Evolutionary conservation across 2,113 vertebrate genomes (phyloP).

Genomic region (Heterotis niloticus): DNA sequence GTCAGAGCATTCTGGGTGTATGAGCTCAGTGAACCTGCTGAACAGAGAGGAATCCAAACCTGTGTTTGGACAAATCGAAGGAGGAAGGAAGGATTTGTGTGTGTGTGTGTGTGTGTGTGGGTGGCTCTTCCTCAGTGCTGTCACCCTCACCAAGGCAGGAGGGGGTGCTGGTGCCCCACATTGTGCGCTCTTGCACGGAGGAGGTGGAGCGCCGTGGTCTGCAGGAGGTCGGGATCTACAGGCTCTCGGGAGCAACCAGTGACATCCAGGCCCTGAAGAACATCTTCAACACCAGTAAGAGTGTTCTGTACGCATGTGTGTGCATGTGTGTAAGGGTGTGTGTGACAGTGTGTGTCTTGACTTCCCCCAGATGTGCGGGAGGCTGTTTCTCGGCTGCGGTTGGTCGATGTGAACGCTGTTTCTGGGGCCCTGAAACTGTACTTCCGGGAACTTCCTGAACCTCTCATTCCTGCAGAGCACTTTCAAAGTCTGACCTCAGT

Average conservation of each 20-base stretch:
- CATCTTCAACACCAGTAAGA: conserved; percentile 62
- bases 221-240: conserved; percentile 65
- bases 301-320: conserved; percentile 14
- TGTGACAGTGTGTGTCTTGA: background rate
- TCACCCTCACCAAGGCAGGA: conserved; percentile 52
- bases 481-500: conserved; percentile 52
- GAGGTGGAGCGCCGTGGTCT: conserved; percentile 65
- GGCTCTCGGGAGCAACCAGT: conserved; percentile 55
- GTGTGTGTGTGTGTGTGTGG: background rate
- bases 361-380: conserved; percentile 57
- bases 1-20: too few species aligned
- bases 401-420: conserved; percentile 58
- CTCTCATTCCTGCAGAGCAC: conserved; percentile 56
- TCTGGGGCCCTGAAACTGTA: conserved; percentile 65
- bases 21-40: background rate
- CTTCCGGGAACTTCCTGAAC: conserved; percentile 64
- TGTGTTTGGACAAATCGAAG: conserved; percentile 21
- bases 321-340: background rate
- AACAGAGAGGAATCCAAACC: background rate
- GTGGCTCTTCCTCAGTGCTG: background rate
- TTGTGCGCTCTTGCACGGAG: conserved; percentile 63
- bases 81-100: background rate
- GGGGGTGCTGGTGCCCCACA: conserved; percentile 60
- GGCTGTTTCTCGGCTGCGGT: conserved; percentile 54
- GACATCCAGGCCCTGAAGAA: conserved; percentile 56